Evolutionary conservation across 2,797 vertebrate genomes (phyloP).

Genomic region (Uromys caudimaculatus): DNA sequence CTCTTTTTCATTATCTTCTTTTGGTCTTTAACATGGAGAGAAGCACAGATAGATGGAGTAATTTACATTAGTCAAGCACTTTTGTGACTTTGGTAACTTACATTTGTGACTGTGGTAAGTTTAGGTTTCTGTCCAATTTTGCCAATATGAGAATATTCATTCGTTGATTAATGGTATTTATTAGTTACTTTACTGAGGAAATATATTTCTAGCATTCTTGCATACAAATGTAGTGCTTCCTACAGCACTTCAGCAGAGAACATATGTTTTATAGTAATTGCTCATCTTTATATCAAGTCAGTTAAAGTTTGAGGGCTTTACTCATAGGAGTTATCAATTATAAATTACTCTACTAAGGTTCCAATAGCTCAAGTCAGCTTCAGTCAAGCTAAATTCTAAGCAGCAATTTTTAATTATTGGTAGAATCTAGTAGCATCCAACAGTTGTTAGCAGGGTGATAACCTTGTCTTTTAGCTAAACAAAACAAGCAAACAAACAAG

Average conservation of each 20-base stretch:
- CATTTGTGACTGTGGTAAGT: neutral
- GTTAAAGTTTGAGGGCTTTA: neutral
- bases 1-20: neutral
- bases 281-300: neutral
- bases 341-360: neutral
- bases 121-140: neutral
- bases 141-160: neutral
- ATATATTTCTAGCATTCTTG: neutral
- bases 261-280: neutral
- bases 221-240: neutral
- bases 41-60: neutral
- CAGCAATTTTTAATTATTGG: neutral
- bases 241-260: neutral
- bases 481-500: neutral
- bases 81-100: neutral
- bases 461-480: neutral
- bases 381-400: neutral
- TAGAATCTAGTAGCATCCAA: neutral
- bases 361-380: accelerated
- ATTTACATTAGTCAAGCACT: neutral
- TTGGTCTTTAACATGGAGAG: neutral
- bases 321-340: neutral
- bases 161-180: neutral
- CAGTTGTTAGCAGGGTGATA: accelerated
- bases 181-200: neutral